Evolutionary conservation across 2,113 vertebrate genomes (phyloP).

Genomic region (Chionomys nivalis): DNA sequence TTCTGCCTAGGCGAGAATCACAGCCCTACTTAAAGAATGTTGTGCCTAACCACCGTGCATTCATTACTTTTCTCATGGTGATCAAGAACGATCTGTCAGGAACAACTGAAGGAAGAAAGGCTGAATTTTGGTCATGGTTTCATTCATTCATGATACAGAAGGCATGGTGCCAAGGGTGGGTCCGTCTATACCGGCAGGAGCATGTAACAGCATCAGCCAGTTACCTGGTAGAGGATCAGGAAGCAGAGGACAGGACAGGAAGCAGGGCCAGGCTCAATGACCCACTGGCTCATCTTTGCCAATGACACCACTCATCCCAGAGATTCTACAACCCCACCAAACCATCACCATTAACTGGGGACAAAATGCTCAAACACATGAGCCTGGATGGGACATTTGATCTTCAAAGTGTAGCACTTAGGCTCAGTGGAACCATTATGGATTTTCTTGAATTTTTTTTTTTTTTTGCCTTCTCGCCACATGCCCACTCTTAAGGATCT

Average conservation of each 20-base stretch:
- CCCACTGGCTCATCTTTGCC: neutral
- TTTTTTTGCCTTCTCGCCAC: neutral
- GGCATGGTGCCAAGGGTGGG: neutral
- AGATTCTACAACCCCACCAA: neutral
- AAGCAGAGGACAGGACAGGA: neutral
- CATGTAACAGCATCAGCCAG: neutral
- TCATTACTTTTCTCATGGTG: neutral
- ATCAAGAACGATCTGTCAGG: neutral
- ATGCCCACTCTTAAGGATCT: neutral
- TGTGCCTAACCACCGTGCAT: neutral
- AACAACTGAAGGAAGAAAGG: neutral
- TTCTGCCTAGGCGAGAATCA: constrained; percentile 35
- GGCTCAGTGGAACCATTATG: neutral
- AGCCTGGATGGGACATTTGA: neutral
- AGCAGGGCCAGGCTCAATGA: neutral
- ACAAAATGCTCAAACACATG: neutral
- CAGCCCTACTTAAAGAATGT: neutral
- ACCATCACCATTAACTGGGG: neutral
- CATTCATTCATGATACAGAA: neutral
- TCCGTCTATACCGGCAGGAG: neutral
- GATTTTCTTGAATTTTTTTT: neutral
- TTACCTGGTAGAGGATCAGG: neutral
- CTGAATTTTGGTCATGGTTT: neutral
- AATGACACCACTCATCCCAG: neutral
- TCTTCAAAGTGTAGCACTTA: neutral